Evolutionary conservation across 1,140 invertebrate genomes (phyloP).

Genomic region (Drosophila setifemur): DNA sequence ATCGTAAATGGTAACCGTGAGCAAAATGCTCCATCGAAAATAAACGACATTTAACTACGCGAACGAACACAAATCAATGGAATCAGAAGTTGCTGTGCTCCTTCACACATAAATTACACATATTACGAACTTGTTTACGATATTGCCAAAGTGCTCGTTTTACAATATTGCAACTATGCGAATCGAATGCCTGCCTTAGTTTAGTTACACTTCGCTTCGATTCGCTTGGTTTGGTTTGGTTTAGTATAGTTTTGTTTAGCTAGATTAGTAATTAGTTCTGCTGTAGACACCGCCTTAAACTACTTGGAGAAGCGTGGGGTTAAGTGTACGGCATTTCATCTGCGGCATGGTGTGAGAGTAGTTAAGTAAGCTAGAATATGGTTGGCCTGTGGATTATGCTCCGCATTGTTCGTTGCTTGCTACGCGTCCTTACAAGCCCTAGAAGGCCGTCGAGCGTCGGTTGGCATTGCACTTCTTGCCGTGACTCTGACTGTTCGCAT

Average conservation of each 20-base stretch:
- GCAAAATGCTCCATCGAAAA: slow-evolving; percentile 41
- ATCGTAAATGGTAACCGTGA: too few relatives aligned
- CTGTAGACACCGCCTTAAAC: slow-evolving; percentile 59
- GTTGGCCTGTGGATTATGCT: slow-evolving; percentile 63
- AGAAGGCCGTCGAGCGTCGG: slow-evolving; percentile 82
- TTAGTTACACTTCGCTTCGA: slow-evolving; percentile 38
- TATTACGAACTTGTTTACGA: slow-evolving; percentile 28
- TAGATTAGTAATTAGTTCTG: slow-evolving; percentile 61
- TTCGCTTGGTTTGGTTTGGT: slow-evolving; percentile 29
- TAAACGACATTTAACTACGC: slow-evolving; percentile 60
- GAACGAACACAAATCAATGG: slow-evolving; percentile 48
- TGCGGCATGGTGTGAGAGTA: slow-evolving; percentile 63
- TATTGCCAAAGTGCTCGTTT: slow-evolving; percentile 32
- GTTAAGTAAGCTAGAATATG: slow-evolving; percentile 71
- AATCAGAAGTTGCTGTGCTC: slow-evolving; percentile 38
- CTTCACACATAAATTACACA: slow-evolving; percentile 50
- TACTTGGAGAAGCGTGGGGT: slow-evolving; percentile 55
- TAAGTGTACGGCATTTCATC: slow-evolving; percentile 60
- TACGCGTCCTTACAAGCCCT: slow-evolving; percentile 24
- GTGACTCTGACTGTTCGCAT: slow-evolving; percentile 73
- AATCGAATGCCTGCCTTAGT: slow-evolving; percentile 25
- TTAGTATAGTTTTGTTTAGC: slow-evolving; percentile 40
- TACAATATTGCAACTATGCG: slow-evolving; percentile 41
- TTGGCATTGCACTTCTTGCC: slow-evolving; percentile 74
- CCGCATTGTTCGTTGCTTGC: slow-evolving; percentile 77